These are phyloP conservation scores for Tetragonisca angustula DNA, from an alignment of 2,888 invertebrate genomes.

Conservation along the genomic window DNA sequence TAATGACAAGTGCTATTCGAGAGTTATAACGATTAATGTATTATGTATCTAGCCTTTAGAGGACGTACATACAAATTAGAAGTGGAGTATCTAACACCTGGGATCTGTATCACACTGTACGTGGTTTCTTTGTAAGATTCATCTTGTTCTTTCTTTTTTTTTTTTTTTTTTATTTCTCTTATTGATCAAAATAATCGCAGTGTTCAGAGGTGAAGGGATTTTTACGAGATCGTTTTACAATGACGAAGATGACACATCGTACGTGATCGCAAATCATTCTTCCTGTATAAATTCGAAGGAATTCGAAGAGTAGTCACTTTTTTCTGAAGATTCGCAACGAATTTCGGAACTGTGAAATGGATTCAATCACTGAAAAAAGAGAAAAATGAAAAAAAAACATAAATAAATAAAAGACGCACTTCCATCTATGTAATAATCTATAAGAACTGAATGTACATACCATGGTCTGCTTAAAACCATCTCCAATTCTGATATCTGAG, in stretches of 20 bases:
- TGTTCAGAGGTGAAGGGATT: not conserved
- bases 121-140: constrained; percentile 7
- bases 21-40: constrained; percentile 32
- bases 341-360: constrained; percentile 21
- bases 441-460: constrained; percentile 36
- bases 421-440: constrained; percentile 17
- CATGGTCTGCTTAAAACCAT: constrained; percentile 30
- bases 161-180: no score
- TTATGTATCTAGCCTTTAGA: constrained; percentile 45
- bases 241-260: not conserved
- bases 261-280: not conserved
- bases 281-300: not conserved
- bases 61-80: constrained; percentile 33
- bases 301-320: not conserved
- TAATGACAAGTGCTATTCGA: constrained; percentile 42
- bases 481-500: constrained; percentile 10
- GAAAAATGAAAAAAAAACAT: no score
- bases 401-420: not conserved
- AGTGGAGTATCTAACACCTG: not conserved
- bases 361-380: constrained; percentile 3
- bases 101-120: constrained; percentile 13
- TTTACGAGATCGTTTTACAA: constrained; percentile 1
- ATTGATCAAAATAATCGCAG: not conserved
- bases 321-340: not conserved
- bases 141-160: not conserved